Evolutionary conservation across 2,113 vertebrate genomes (phyloP), one percentile per base, ranked within the genome.

Genomic region (Synchiropus splendidus): DNA sequence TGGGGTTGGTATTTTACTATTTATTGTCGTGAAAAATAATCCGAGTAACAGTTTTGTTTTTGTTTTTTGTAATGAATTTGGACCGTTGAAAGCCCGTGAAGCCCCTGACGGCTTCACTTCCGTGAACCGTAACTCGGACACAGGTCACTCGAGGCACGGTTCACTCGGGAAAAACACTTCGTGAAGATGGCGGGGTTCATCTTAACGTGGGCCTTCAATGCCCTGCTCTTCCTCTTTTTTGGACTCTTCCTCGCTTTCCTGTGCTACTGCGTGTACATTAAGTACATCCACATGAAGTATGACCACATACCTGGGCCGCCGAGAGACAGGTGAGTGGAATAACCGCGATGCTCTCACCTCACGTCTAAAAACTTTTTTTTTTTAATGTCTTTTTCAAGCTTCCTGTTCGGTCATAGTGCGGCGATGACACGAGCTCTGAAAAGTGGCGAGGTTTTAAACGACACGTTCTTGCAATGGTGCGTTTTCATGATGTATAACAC

Each of bases 381-480:
- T 43, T 2, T 16, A 8, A 2, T 17, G 16, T 18, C 36, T 36
- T 16, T 18, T 3, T 8, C 9, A 21, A 85, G 82, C 48, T 82
- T 82, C 41, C 2, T 82, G 1, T 21, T 83, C 0, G 83, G 81
- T 45, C 78, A 85, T 40, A 10, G 31, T 0, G 1, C 33, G 0
- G 12, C 32, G 1, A 0, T 82, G 1, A 0, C 18, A 14, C 31
- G 10, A 10, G 0, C 10, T 1, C 65, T 54, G 51, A 54, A 16
- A 5, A 40, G 32, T 2, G 62, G 8, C 0, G 39, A 16, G 15
- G 0, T 54, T 2, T 0, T 69, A 0, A 55, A 81, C 38, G 67
- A 81, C 9, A 16, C 5, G 10, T 58, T 73, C 1, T 16, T 76
- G 40, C 35, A 85, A 42, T 85, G 80, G 82, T 82, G 40, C 68